Percentiles rank a stretch among this genome's conserved stretches.
These are phyloP conservation scores for Liparis tanakae DNA, from an alignment of 2,797 vertebrate genomes.

Conservation along the genomic window DNA sequence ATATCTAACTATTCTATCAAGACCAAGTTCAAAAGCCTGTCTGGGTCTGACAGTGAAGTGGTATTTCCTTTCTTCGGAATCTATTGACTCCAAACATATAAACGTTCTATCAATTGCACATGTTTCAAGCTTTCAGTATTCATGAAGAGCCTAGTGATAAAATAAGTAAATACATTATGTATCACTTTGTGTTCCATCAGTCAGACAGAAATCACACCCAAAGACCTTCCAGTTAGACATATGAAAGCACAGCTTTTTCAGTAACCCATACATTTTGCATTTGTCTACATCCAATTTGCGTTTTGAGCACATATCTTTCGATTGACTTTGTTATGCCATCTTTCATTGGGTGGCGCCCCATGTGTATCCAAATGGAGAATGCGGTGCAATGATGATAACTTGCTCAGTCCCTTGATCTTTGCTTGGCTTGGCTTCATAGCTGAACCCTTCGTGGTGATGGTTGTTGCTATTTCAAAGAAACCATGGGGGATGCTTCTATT, in stretches of 20 bases:
- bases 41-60: constrained; percentile 21
- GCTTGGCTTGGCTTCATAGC: constrained; percentile 49
- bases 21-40: constrained; percentile 10
- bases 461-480: constrained; percentile 79
- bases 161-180: constrained; percentile 56
- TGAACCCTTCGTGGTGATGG: constrained; percentile 68
- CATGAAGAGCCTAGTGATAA: constrained; percentile 40
- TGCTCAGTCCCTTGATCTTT: constrained; percentile 74
- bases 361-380: constrained; percentile 70
- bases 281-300: constrained; percentile 70
- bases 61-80: constrained; percentile 37
- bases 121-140: constrained; percentile 40
- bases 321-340: constrained; percentile 63
- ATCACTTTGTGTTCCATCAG: constrained; percentile 44
- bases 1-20: constrained; percentile 24
- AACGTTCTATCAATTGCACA: constrained; percentile 41
- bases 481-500: constrained; percentile 77
- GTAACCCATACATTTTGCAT: constrained; percentile 79
- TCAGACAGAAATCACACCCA: constrained; percentile 47
- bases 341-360: constrained; percentile 58
- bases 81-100: constrained; percentile 37
- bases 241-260: constrained; percentile 55
- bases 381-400: constrained; percentile 67
- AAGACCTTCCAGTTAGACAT: constrained; percentile 55
- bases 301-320: constrained; percentile 71